These are phyloP conservation scores for Phrynocephalus forsythii DNA, from an alignment of 2,797 vertebrate genomes.

Conservation along the genomic window DNA sequence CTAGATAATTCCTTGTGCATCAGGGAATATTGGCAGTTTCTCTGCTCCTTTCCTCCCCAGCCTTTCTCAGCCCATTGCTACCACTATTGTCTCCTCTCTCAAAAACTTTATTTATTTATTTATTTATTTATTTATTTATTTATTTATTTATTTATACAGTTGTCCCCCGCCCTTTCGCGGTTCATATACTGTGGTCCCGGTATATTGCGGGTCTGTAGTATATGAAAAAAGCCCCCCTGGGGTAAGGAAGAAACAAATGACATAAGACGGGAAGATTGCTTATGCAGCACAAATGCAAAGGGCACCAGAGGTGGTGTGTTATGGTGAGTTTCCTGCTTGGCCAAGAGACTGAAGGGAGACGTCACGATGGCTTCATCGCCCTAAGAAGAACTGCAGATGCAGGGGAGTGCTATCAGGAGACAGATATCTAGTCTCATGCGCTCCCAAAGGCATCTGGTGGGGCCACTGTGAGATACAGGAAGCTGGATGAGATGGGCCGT, in stretches of 20 bases:
- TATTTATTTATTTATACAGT: too few relatives aligned
- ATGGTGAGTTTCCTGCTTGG: neutral
- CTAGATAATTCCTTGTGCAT: constrained; percentile 26
- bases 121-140: too few relatives aligned
- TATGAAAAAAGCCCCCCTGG: too few relatives aligned
- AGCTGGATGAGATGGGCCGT: too few relatives aligned
- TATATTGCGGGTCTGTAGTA: too few relatives aligned
- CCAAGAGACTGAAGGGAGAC: neutral
- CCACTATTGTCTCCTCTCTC: neutral
- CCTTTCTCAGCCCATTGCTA: neutral
- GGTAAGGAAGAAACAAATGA: neutral
- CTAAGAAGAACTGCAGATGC: neutral
- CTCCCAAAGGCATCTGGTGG: too few relatives aligned
- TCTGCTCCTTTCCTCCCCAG: neutral
- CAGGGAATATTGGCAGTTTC: neutral
- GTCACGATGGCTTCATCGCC: neutral
- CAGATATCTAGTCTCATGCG: too few relatives aligned
- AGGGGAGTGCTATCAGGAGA: too few relatives aligned
- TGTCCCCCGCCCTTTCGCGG: too few relatives aligned
- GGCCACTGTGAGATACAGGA: too few relatives aligned
- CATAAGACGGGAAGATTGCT: neutral
- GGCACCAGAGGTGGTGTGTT: constrained; percentile 17
- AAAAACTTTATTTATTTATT: neutral
- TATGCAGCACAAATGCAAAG: neutral
- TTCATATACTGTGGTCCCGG: too few relatives aligned